Base-by-base conservation (phyloP, 2,113 vertebrate species). In the Promerops cafer region DNA sequence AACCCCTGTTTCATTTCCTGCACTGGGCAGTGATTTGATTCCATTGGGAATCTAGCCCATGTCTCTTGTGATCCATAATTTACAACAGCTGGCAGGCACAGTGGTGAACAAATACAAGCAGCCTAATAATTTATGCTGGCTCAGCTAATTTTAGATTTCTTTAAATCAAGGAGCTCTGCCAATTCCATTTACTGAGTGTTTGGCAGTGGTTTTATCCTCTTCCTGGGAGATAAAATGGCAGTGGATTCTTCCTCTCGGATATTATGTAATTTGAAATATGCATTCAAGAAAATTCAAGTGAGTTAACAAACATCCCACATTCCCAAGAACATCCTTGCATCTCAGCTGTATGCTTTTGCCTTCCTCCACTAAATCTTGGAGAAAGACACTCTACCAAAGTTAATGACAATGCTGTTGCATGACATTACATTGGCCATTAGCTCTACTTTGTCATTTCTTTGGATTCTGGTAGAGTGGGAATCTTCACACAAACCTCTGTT, bases 401-500 rank as follows among this genome's bases (percentile, higher is more conserved):
- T 59, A 95, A 71, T 53, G 52, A 75, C 71, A 83, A 42, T 28
- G 28, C 20, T 89, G 44, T 50, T 92, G 40, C 28, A 47, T 35
- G 26, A 64, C 61, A 71, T 93, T 78, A 86, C 13, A 45, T 47
- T 85, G 68, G 16, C 16, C 84, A 89, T 88, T 93, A 70, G 47
- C 87, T 94, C 60, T 65, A 78, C 56, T 69, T 71, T 89, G 83
- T 92, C 39, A 84, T 63, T 75, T 92, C 52, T 87, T 85, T 72
- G 64, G 77, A 89, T 76, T 74, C 40, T 44, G 35, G 24, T 59
- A 87, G 50, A 87, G 21, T 83, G 16, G 21, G 27, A 96, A 92
- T 45, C n/a, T 85, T 90, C 63, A 81, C 93, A 97, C 97, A 56
- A 97, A 99, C 99, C 99, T 99, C 98, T 97, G 97, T 99, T 99